Base-by-base conservation (phyloP, 1,140 invertebrate genomes). In the Branchinecta lynchi region DNA sequence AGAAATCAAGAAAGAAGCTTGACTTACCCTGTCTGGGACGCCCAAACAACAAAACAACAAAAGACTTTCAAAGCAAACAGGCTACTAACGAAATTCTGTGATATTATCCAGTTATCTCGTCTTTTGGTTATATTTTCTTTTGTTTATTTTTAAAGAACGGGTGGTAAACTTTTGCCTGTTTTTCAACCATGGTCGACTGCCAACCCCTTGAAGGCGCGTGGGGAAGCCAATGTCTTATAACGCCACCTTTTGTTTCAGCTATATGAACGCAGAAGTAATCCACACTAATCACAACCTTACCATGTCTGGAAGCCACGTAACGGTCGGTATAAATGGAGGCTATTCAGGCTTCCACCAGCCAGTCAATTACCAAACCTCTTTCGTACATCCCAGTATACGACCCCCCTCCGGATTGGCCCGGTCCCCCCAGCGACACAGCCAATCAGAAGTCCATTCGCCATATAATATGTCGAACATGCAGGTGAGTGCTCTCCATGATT, bases 291-390 rank as follows among this genome's bases (percentile, higher is more conserved):
- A 60, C 51, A 60, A 60, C 17, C 17, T 60, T 15, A 60, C 12
- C 17, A 60, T 60, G 51, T 60, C 51, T 60, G 51, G 51, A 60
- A 60, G 51, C 17, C 51, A 60, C 17, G 51, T 60, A 15, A 60
- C 51, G 17, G 51, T 60, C 17, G 51, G 51, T 60, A 60, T 60
- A 15, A 60, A 60, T 20, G 51, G 51, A 60, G 32, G 32, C 32
- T 60, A 60, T 60, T 20, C 12, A 60, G 51, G 51, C 3, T 60
- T 60, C 51, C 51, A 60, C 51, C 51, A 60, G 51, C 51, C 51
- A 12, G 12, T 60, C 17, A 60, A 60, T 60, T 60, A 60, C 17
- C 12, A 12, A 15, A 15, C 51, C 51, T 60, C 51, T 15, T 60
- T 60, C 17, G 17, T 60, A 15, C 51, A 20, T 60, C 12, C 12